A percentile compares a stretch with the other conserved stretches of the same genome.
Evolutionary conservation across 2,797 vertebrate species (phyloP).

Genomic region (Orientallactaga sibirica): DNA sequence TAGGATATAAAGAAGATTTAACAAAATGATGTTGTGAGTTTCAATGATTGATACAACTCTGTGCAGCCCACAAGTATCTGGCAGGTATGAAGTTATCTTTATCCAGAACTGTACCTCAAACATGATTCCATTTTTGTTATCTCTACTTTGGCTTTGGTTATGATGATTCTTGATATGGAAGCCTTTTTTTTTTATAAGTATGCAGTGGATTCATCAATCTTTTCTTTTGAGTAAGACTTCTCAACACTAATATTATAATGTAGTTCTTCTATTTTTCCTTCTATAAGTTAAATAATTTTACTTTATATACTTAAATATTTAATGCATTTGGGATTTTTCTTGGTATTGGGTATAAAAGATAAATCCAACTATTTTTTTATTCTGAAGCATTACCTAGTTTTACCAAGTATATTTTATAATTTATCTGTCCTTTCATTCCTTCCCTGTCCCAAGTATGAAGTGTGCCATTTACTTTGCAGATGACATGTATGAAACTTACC

Average conservation of each 20-base stretch:
- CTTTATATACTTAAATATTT: background rate
- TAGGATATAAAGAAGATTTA: background rate
- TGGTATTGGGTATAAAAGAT: background rate
- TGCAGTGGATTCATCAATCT: background rate
- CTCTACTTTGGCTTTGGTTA: constrained; percentile 13
- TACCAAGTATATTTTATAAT: background rate
- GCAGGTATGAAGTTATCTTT: background rate
- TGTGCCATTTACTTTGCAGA: background rate
- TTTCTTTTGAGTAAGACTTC: constrained; percentile 10
- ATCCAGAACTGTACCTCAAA: background rate
- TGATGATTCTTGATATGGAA: background rate
- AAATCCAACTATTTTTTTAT: background rate
- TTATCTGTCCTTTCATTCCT: no score
- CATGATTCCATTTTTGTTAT: background rate
- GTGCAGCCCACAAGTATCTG: no score
- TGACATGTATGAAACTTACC: background rate
- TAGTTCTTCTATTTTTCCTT: background rate
- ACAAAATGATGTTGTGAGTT: background rate
- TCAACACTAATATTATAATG: background rate
- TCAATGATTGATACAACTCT: background rate
- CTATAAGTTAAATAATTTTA: background rate
- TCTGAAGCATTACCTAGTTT: background rate
- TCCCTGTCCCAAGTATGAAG: background rate
- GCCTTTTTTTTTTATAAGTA: background rate
- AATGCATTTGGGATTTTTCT: background rate